Base-by-base conservation (phyloP, 2,888 invertebrate species). In the Sinohyriopsis cumingii region DNA sequence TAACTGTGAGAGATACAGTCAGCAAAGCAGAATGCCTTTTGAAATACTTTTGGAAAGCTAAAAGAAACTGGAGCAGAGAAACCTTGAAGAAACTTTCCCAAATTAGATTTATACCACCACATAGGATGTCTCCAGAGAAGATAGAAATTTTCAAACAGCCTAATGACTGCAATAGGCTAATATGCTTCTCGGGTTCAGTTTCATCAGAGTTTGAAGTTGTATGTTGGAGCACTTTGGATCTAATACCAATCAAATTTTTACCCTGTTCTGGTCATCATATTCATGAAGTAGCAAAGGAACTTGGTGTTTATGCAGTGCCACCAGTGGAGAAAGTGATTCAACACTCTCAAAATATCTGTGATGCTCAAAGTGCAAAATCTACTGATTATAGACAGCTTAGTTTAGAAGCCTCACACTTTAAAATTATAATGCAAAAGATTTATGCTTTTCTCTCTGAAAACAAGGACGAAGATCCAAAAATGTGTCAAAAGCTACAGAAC, bases 331-430 rank as follows among this genome's bases (percentile, higher is more conserved):
- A 62, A 24, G 70, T 78, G 54, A 19, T 75, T 19, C 24, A 53
- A 1, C 78, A 78, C 56, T 65, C 65, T 25, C 72, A 75, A 57
- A 75, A 76, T 28, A 56, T 78, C 3, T 73, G 73, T 55, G 60
- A 64, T 24, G 59, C 19, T 7, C 33, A 33, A 33, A 33, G 33
- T 3, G 33, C 33, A 33, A 33, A 33, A 33, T 33, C 3, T 5
- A 4, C 28, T 28, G 28, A 28, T 4, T 28, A 3, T 4, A 28
- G 28, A 28, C 28, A 3, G 28, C 5, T 5, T n/a, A n/a, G 5
- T 28, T 28, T 28, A 28, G 3, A 28, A n/a, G n/a, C n/a, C n/a
- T n/a, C n/a, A n/a, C 25, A 25, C 4, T 33, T 33, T 33, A 5
- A 5, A 33, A 33, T 5, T 33, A 33, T 33, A 33, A 33, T 33